Conservation (phyloP, 1,140 invertebrate genomes). For the Cepaea nemoralis region DNA sequence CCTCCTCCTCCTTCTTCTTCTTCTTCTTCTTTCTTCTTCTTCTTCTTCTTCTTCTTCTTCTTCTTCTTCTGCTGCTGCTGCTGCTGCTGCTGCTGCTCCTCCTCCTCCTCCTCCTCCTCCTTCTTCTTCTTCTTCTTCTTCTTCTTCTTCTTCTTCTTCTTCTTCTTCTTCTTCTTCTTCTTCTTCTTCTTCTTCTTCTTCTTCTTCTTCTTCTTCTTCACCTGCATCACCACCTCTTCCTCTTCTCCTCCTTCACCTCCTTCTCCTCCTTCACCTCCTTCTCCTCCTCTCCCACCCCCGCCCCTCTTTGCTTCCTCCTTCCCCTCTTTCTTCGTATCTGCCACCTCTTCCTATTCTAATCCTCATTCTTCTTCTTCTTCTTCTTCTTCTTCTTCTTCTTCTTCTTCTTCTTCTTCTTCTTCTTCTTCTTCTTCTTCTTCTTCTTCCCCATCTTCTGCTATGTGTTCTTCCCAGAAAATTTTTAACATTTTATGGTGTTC, state of each 20-base stretch:
- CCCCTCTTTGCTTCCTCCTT: conserved; percentile 8
- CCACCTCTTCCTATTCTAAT: neutral
- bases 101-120: neutral
- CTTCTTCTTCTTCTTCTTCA: neutral
- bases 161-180: conserved; percentile 17
- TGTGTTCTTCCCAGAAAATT: too few relatives aligned
- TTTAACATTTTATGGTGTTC: too few relatives aligned
- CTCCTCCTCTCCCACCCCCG: neutral
- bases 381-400: neutral
- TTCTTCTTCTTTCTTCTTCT: neutral
- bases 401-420: neutral
- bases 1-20: neutral
- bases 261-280: neutral
- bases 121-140: conserved; percentile 25
- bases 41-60: conserved; percentile 16
- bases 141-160: conserved; percentile 17
- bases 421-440: neutral
- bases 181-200: conserved; percentile 8
- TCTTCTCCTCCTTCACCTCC: neutral
- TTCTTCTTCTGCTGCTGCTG: conserved; percentile 13
- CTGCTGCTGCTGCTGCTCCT: neutral
- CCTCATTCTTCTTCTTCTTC: neutral
- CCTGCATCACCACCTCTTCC: neutral
- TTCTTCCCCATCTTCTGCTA: neutral
- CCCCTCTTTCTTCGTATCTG: conserved; percentile 6